A percentile compares a stretch with the other conserved stretches of the same genome.
Evolutionary conservation across 2,797 vertebrate species (phyloP).

Genomic region (Anabas testudineus): DNA sequence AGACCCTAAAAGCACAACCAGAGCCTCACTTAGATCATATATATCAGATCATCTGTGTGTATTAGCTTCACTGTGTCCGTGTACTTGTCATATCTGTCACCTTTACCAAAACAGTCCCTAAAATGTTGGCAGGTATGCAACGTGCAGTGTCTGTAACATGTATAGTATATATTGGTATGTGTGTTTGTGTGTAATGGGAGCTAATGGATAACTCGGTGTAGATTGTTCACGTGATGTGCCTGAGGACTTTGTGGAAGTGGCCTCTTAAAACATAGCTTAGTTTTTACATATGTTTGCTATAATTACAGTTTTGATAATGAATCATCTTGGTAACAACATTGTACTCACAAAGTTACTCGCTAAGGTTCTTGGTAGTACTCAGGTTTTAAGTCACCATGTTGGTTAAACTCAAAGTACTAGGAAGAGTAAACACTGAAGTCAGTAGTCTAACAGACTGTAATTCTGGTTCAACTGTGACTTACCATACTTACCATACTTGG

Average conservation of each 20-base stretch:
- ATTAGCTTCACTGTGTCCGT: too few species aligned
- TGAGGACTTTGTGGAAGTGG: background rate
- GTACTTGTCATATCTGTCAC: conserved; percentile 22
- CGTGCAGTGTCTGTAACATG: background rate
- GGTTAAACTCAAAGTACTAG: background rate
- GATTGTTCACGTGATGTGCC: conserved; percentile 16
- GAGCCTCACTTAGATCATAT: conserved; percentile 33
- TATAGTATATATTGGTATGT: conserved; percentile 1
- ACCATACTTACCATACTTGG: too few species aligned
- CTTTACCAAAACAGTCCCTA: conserved; percentile 30
- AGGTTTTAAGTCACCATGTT: background rate
- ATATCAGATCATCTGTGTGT: conserved; percentile 24
- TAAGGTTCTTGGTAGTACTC: background rate
- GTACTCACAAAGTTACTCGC: background rate
- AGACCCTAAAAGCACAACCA: conserved; percentile 23
- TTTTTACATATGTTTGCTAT: background rate
- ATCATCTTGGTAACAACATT: background rate
- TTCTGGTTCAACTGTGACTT: background rate
- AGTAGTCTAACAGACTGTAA: background rate
- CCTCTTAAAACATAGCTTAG: background rate
- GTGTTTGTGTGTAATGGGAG: conserved; percentile 5
- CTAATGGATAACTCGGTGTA: conserved; percentile 5
- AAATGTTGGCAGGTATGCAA: conserved; percentile 27
- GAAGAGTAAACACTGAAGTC: background rate
- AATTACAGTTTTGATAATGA: background rate